Conservation (phyloP, 2,113 vertebrate species). For the Microtus montanus region DNA sequence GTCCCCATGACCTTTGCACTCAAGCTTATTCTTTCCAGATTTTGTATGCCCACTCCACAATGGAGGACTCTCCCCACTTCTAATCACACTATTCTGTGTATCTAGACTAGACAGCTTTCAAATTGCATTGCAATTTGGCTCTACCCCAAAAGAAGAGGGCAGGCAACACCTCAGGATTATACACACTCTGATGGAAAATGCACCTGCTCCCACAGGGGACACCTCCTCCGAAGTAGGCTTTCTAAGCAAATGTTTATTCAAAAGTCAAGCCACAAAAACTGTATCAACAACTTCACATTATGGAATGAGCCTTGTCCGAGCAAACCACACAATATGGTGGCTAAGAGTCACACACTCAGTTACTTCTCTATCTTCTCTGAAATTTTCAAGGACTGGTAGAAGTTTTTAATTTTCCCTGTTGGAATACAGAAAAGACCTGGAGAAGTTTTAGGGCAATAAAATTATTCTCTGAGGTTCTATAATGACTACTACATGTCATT, state of each 20-base stretch:
- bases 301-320: no score
- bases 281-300: no score
- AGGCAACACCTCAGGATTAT: neutral
- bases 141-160: neutral
- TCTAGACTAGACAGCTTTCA: neutral
- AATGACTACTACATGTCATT: neutral
- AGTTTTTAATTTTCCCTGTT: neutral
- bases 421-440: neutral
- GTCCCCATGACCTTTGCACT: neutral
- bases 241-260: neutral
- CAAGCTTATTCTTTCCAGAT: neutral
- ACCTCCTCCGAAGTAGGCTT: neutral
- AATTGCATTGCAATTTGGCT: neutral
- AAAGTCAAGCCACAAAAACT: no score
- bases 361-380: neutral
- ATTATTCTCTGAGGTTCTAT: neutral
- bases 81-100: neutral
- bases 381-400: neutral
- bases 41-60: neutral
- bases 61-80: neutral
- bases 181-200: neutral
- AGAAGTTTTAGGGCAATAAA: neutral
- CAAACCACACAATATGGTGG: no score
- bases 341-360: neutral
- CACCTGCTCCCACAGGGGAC: neutral